Base-by-base conservation (phyloP, 2,888 invertebrate species). In the Sinodicranocentrus sp. region DNA sequence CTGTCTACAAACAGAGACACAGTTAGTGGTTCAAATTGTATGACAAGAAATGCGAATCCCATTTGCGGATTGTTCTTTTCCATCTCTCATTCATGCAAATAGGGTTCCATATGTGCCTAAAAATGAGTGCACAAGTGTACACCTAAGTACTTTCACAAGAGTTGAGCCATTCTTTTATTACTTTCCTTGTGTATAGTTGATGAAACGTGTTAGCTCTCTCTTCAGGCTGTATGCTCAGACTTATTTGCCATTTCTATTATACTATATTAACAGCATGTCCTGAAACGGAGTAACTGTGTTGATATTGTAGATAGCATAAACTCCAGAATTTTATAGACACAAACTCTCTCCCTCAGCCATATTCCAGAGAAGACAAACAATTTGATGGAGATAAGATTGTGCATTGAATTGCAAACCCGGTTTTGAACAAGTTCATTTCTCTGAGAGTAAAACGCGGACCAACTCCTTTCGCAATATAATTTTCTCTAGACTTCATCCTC, bases 341-440 rank as follows among this genome's bases (percentile, higher is more conserved):
- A 13, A 39, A 39, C 48, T 48, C 48, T 48, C 33, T 33, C 33
- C 10, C 33, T n/a, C n/a, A n/a, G 48, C n/a, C 6, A n/a, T 48
- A 48, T 48, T 48, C 6, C 13, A 25, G 17, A 5, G 23, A 61
- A 17, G 61, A 61, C 28, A 75, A 65, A 54, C 75, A 75, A 75
- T 68, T 78, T 70, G 70, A 70, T 70, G 71, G 28, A 65, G 79
- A 80, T 80, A 80, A 65, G 79, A 72, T 79, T 79, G 79, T 71
- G 71, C 79, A 61, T 17, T 65, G 79, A 80, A 72, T 80, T 43
- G 26, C 44, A 44, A 80, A 71, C 72, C 44, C 63, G 44, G 48
- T 71, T 63, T 65, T 39, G 25, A 61, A 77, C 68, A 63, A 78
- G 78, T 79, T 79, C 44, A 71, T 72, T 72, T 80, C 21, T 48